These are phyloP conservation scores for Ciconia maguari DNA, from an alignment of 2,113 vertebrate species.

Conservation along the genomic window DNA sequence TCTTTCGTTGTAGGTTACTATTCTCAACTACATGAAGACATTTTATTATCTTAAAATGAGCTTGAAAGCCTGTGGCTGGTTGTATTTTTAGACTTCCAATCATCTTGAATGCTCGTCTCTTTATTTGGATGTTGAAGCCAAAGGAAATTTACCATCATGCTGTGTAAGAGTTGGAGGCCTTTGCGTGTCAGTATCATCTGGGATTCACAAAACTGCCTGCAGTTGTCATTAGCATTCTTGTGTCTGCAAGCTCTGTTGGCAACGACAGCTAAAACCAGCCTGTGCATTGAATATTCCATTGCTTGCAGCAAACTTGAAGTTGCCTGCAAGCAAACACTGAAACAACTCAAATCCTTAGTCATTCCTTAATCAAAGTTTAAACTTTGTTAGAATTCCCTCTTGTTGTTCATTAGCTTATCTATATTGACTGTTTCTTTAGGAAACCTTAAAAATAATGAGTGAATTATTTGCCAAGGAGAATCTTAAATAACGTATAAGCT, in stretches of 20 bases:
- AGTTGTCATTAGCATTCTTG: neutral
- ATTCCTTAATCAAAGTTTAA: neutral
- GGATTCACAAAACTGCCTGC: neutral
- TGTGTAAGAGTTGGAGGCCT: neutral
- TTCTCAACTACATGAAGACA: neutral
- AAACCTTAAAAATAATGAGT: neutral
- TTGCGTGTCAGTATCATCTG: neutral
- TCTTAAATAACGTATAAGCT: neutral
- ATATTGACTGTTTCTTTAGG: neutral
- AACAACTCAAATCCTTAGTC: neutral
- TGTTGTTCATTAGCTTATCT: neutral
- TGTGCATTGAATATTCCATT: neutral
- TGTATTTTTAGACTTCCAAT: neutral
- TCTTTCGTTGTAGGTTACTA: neutral
- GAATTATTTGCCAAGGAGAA: neutral
- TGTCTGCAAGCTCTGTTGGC: neutral
- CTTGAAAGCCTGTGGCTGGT: neutral
- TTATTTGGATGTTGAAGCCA: neutral
- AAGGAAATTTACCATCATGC: neutral
- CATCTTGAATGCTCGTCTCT: neutral
- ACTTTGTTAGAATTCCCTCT: neutral
- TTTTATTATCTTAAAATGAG: neutral
- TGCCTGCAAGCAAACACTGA: neutral
- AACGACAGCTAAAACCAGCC: neutral
- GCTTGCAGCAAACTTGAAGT: neutral